Conservation (phyloP, 1,140 invertebrate genomes). For the Pseudomyrmex cubaensis region DNA sequence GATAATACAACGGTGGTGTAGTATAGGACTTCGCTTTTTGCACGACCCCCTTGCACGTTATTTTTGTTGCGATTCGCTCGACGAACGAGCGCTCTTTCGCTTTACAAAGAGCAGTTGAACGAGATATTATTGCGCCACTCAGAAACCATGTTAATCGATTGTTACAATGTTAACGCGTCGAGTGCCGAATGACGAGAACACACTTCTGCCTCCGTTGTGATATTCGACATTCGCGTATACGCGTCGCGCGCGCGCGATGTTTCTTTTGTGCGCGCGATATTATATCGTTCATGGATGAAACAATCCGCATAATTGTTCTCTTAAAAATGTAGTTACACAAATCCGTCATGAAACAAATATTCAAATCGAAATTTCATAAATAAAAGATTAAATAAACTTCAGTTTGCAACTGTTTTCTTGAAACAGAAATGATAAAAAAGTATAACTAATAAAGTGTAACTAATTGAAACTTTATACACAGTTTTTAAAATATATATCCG, state of each 20-base stretch:
- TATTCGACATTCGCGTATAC: slow-evolving; percentile 31
- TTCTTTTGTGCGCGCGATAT: slow-evolving; percentile 22
- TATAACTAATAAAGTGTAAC: too few species aligned
- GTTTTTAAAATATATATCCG: too few species aligned
- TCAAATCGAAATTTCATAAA: too few species aligned
- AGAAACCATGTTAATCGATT: slow-evolving; percentile 52
- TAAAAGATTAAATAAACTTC: too few species aligned
- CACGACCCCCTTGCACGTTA: too few species aligned
- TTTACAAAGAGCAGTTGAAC: slow-evolving; percentile 42
- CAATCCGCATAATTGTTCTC: slow-evolving; percentile 11
- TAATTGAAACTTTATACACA: too few species aligned
- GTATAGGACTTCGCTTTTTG: too few species aligned
- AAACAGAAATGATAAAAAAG: too few species aligned
- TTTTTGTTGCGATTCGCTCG: slow-evolving; percentile 12
- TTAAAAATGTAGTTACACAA: not conserved
- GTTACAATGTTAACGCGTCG: slow-evolving; percentile 48
- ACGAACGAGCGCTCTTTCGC: slow-evolving; percentile 4
- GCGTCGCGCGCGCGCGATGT: not conserved
- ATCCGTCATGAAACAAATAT: too few species aligned
- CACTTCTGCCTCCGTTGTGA: slow-evolving; percentile 24
- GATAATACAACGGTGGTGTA: slow-evolving; percentile 18
- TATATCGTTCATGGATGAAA: slow-evolving; percentile 9
- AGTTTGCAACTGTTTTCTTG: too few species aligned
- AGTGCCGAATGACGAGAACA: slow-evolving; percentile 1
- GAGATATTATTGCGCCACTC: slow-evolving; percentile 44